Base-by-base conservation (phyloP, 2,113 vertebrate genomes). In the Platycercus adscitus region DNA sequence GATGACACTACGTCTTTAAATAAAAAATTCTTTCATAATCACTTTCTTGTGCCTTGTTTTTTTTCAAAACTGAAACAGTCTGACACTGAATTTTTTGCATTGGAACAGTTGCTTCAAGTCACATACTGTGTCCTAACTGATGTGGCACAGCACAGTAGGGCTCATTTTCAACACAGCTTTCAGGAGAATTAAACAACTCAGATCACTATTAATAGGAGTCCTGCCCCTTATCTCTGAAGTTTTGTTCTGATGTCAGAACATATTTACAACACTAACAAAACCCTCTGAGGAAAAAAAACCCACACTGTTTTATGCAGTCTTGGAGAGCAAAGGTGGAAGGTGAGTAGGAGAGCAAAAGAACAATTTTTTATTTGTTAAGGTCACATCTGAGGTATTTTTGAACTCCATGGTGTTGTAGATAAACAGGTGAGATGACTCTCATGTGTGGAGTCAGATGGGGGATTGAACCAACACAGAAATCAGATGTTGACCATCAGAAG, bases 141-240 rank as follows among this genome's bases (percentile, higher is more conserved):
- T 85, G 70, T 8, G 4, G 86, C 41, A 58, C 91, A 80, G 65
- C 93, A 84, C 80, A 86, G 37, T 68, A 88, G 37, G 90, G 61
- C 41, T 96, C 69, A 72, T 95, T 94, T 92, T 91, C 86, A 95
- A 65, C 80, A 76, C 86, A 96, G 88, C 88, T 94, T 92, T 72
- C 44, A 88, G 76, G 69, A 91, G 73, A 96, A 81, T 79, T 76
- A 72, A 88, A 66, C 0, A 17, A 61, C 39, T 86, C 84, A 76
- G 65, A 81, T 91, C 72, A 72, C 52, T 65, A 25, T 75, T 95
- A 91, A 65, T 41, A 84, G 61, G n/a, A 91, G 61, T 52, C 70
- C 31, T 86, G 43, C 31, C 41, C 43, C 56, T 24, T 53, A 4
- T 76, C 49, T 84, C 52, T 89, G 86, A 92, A 92, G 70, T 41